Evolutionary conservation across 2,888 invertebrate genomes (phyloP), one percentile per base, ranked within the genome.

Genomic region (Leptopilina myrica): DNA sequence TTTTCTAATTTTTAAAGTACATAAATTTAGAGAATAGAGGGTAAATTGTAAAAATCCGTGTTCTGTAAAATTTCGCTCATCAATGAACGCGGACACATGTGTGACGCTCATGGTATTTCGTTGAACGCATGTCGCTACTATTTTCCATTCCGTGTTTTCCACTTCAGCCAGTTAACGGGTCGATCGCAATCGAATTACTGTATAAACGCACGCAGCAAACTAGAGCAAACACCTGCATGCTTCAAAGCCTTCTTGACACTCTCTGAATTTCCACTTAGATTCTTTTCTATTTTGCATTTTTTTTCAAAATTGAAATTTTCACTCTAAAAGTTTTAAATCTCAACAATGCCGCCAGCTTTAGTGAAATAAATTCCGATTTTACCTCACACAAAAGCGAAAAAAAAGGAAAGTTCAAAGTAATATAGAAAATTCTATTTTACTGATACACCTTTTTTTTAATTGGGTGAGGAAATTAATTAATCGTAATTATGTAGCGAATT

Each of bases 141-240:
- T 73, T 73, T 73, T 73, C 33, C 56, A 73, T 56, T 73, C 73
- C 73, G 73, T 14, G 33, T 73, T 73, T 73, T 73, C 56, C 73
- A 73, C 73, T 73, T 56, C 33, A 73, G 26, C 56, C 53, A 73
- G 53, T 73, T 73, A 73, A 69, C 56, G 73, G 73, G 53, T 73
- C 73, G 73, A 73, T 73, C 14, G 73, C 73, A 56, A 73, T 73
- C 73, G 73, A 73, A 73, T 73, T 73, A 73, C 73, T 73, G 53
- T 53, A 56, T 33, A 56, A 73, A 73, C 56, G 73, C 56, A 73
- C 53, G 56, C 33, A 73, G 73, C 53, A 73, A 73, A 73, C 53
- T 56, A 53, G 73, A 73, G 73, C 56, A 73, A 73, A 56, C 33
- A n/a, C 53, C 53, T 56, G 14, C 33, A 53, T 53, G 53, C 26